Base-by-base conservation (phyloP, 2,888 invertebrate genomes). In the Drosophila macrospina region DNA sequence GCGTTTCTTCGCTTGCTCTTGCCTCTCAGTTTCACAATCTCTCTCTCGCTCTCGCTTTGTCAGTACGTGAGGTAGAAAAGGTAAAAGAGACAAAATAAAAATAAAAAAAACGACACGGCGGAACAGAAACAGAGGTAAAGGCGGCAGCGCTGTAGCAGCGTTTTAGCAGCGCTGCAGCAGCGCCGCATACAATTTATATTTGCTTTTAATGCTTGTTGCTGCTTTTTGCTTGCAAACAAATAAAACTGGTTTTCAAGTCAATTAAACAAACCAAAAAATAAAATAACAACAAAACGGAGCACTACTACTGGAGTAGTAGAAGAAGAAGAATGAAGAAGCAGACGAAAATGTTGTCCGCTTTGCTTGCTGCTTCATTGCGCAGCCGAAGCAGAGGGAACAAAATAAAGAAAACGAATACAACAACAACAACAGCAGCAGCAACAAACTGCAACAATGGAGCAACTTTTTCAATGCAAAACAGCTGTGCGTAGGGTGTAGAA, bases 171-270 rank as follows among this genome's bases (percentile, higher is more conserved):
- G 69, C 62, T 28, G 57, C 50, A 54, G 62, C 76, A 52, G 60
- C 45, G 63, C 37, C 67, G 63, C 57, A 71, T 65, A 81, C 81
- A 80, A 81, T 80, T 82, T 82, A 82, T 84, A 82, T 84, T 84
- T 81, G 79, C 79, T 84, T 79, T 81, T 74, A 78, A 79, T 79
- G 81, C 74, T 84, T 77, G 71, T 74, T 81, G 76, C 66, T 78
- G 81, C 59, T 80, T 71, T 72, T 73, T 81, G 80, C 76, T 77
- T 77, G 70, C 85, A 85, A 81, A 79, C 85, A 82, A 82, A 82
- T 82, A 81, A 85, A 82, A 82, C 82, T 79, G 85, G 85, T 82
- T 82, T 82, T 85, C 85, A 63, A 79, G 72, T 81, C 82, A 82
- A 85, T 82, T 82, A 85, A 82, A 77, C 79, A 80, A 76, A 81